Evolutionary conservation across 2,888 invertebrate genomes (phyloP), one percentile per base, ranked within the genome.

Genomic region (Caenorhabditis afra): DNA sequence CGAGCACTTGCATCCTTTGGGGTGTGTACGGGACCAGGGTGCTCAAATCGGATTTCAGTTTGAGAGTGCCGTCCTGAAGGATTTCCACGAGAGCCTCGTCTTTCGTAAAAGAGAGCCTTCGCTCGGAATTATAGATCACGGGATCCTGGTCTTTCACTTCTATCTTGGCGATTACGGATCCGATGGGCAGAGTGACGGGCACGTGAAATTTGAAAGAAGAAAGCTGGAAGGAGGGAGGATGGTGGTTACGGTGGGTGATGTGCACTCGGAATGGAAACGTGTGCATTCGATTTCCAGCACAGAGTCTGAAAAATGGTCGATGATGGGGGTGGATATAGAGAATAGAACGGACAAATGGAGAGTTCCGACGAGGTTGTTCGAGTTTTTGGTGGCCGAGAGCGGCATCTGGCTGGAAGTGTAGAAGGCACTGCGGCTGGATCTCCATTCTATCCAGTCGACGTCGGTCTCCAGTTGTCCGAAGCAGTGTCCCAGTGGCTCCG

Each of bases 71-170:
- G 57, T 86, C 85, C 20, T 77, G 62, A 0, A 52, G 22, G 8
- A 86, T 79, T n/a, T 67, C 62, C 37, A 85, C 81, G n/a, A 81
- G 70, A 12, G 65, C 39, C 18, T 84, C 78, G 18, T 81, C 75
- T 50, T 80, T 81, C 10, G 83, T 82, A 59, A 86, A 85, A 8
- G 82, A 67, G 12, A 88, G 71, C 23, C 78, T 78, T 16, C 87
- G 49, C 41, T 89, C 89, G 0, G 88, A 89, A 62, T 89, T 89
- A 81, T 89, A 89, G 65, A 89, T 90, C 14, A 89, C 89, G 12
- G 89, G 87, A 67, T 89, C 89, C 37, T 82, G 71, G 50, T 86
- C 86, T 10, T 47, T 64, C n/a, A 81, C 83, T 37, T 84, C 80
- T 2, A 84, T 14, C 35, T 65, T 74, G 4, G 65, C 65, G 16